Percentiles rank a stretch among this genome's conserved stretches.
These are phyloP conservation scores for Budorcas taxicolor DNA, from an alignment of 2,113 vertebrate genomes.

Conservation along the genomic window DNA sequence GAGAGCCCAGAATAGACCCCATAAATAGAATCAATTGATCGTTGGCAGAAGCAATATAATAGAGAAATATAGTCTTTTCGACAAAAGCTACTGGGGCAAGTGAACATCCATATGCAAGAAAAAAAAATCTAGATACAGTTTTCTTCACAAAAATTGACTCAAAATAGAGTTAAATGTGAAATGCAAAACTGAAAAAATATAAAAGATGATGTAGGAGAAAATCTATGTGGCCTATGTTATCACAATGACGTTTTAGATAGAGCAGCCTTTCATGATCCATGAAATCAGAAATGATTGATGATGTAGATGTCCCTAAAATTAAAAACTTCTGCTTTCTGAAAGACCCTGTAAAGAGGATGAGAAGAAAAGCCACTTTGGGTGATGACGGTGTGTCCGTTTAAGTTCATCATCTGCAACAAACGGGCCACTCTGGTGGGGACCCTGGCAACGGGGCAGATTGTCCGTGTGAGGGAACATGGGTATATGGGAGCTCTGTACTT, in stretches of 20 bases:
- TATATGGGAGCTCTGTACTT: neutral
- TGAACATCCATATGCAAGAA: neutral
- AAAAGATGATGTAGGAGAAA: neutral
- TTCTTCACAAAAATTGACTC: neutral
- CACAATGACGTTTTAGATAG: neutral
- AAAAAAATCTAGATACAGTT: neutral
- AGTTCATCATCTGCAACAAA: neutral
- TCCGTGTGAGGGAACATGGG: fast-evolving
- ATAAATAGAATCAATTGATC: neutral
- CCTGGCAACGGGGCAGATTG: too few relatives aligned
- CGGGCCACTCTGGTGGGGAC: too few relatives aligned
- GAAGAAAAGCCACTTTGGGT: neutral
- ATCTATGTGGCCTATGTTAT: neutral
- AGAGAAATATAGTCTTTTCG: neutral
- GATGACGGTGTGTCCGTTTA: neutral
- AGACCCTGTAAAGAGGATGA: neutral
- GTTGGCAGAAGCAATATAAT: neutral
- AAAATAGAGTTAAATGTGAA: neutral
- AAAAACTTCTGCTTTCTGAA: neutral
- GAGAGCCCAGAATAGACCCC: neutral
- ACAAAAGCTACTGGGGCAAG: neutral
- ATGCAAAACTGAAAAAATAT: neutral
- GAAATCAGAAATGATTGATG: neutral
- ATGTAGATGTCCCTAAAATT: neutral
- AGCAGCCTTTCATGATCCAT: neutral